A percentile compares a stretch with the other conserved stretches of the same genome.
Evolutionary conservation across 2,888 invertebrate genomes (phyloP).

Genomic region (Tetragonula carbonaria): DNA sequence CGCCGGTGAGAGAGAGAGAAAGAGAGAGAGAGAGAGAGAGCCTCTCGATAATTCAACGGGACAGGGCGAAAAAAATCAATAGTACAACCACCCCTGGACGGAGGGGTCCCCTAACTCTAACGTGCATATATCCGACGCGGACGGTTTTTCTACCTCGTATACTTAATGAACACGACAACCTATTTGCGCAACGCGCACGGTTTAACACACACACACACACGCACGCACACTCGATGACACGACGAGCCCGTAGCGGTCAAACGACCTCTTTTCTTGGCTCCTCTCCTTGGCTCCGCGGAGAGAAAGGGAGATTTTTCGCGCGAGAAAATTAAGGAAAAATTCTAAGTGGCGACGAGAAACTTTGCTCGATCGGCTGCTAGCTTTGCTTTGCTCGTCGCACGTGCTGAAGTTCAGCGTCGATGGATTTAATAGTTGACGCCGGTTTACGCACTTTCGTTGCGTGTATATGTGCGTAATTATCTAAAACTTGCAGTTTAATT

Average conservation of each 20-base stretch:
- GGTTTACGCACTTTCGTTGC: too few species aligned
- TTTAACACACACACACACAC: constrained; percentile 14
- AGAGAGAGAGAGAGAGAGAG: constrained; percentile 61
- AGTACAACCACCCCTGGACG: constrained; percentile 76
- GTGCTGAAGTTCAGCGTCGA: too few species aligned
- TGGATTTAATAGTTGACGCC: too few species aligned
- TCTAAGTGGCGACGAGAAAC: too few species aligned
- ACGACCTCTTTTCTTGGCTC: not conserved
- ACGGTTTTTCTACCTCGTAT: constrained; percentile 69
- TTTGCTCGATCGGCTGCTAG: too few species aligned
- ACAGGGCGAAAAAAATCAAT: constrained; percentile 80
- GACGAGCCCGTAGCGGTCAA: constrained; percentile 23
- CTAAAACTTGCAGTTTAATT: too few species aligned
- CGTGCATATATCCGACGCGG: constrained; percentile 54
- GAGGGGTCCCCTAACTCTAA: constrained; percentile 67
- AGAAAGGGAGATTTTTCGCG: too few species aligned
- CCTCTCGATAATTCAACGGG: constrained; percentile 79
- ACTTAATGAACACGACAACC: constrained; percentile 73
- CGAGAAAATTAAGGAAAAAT: too few species aligned
- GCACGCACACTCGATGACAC: constrained; percentile 17
- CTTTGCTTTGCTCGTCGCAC: too few species aligned
- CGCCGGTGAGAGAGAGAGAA: constrained; percentile 65
- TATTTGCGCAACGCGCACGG: constrained; percentile 59
- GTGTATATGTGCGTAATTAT: too few species aligned
- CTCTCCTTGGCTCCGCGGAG: not conserved